These are phyloP conservation scores for Rhopalosiphum padi DNA, from an alignment of 1,140 invertebrate species.

Conservation along the genomic window DNA sequence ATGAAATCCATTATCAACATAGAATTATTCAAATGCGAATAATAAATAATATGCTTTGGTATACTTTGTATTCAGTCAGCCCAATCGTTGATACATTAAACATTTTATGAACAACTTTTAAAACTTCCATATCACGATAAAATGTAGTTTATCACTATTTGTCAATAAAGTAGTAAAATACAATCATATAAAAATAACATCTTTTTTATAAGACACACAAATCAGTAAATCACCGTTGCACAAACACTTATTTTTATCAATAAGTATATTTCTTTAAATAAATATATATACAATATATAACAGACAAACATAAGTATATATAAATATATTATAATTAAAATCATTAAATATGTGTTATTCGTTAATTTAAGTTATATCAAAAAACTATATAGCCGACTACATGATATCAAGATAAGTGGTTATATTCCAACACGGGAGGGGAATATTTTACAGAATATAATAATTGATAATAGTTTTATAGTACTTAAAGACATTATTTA, in stretches of 20 bases:
- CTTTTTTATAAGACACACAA: not conserved
- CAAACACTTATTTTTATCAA: not conserved
- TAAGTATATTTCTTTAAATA: too few relatives aligned
- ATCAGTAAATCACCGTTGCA: not conserved
- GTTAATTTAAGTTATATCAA: not conserved
- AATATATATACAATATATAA: not conserved
- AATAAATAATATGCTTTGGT: slow-evolving; percentile 9
- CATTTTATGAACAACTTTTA: not conserved
- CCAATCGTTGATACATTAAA: not conserved
- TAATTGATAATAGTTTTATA: not conserved
- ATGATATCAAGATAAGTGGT: not conserved
- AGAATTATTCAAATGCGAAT: slow-evolving; percentile 19
- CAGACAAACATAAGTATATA: not conserved
- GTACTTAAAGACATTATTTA: not conserved
- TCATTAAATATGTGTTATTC: not conserved
- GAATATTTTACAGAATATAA: not conserved
- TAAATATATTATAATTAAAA: not conserved
- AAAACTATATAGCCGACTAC: not conserved
- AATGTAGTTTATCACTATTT: not conserved
- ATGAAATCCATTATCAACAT: slow-evolving; percentile 29
- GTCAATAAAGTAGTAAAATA: not conserved
- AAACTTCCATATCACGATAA: not conserved
- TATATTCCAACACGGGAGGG: too few relatives aligned
- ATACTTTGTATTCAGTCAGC: not conserved
- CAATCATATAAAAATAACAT: not conserved